These are phyloP conservation scores for Probosciger aterrimus DNA, from an alignment of 2,113 vertebrate species.

Conservation along the genomic window DNA sequence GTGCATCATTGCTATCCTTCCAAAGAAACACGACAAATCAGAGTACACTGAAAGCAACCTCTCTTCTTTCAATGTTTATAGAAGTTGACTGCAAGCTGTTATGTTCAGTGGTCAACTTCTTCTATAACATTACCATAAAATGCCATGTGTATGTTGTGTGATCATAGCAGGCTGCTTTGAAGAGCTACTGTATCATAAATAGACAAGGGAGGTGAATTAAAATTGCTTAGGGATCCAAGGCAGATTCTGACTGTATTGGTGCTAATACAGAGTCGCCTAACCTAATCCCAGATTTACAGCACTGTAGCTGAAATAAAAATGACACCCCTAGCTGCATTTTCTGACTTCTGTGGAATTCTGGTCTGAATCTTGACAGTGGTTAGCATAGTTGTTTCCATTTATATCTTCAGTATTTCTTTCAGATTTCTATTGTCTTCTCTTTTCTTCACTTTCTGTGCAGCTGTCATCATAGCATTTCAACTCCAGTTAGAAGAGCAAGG, in stretches of 20 bases:
- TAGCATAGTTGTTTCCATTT: background rate
- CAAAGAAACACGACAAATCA: background rate
- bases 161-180: background rate
- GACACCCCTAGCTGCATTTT: background rate
- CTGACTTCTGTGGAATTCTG: background rate
- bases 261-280: background rate
- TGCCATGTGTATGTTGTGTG: background rate
- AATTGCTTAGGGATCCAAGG: background rate
- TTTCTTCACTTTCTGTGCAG: conserved; percentile 45
- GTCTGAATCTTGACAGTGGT: background rate
- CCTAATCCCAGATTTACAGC: background rate
- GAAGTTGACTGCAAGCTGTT: background rate
- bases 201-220: background rate
- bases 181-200: background rate
- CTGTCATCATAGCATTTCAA: conserved; percentile 43
- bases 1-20: background rate
- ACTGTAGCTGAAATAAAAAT: background rate
- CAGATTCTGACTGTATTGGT: background rate
- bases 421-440: conserved; percentile 14
- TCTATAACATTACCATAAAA: background rate
- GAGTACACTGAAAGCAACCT: background rate
- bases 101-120: background rate
- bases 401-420: background rate
- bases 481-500: background rate
- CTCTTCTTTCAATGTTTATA: accelerated